Conservation (phyloP, 2,797 vertebrate species). For the Myiotriccus ornatus region DNA sequence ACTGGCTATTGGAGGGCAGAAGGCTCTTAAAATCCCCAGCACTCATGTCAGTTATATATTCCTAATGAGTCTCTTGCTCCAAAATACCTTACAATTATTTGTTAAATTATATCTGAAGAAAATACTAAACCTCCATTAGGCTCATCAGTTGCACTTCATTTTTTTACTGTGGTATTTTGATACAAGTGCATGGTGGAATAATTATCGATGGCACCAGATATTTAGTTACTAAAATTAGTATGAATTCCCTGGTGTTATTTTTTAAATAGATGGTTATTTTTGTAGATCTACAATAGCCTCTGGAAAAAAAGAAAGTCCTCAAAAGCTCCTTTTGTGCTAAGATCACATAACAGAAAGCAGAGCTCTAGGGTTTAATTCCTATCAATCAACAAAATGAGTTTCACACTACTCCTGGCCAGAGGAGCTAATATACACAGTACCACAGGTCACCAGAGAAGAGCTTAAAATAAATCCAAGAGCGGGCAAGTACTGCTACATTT, state of each 20-base stretch:
- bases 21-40: background rate
- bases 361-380: slow-evolving; percentile 41
- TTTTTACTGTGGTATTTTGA: slow-evolving; percentile 34
- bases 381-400: slow-evolving; percentile 57
- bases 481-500: background rate
- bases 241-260: slow-evolving; percentile 14
- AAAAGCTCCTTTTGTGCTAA: slow-evolving; percentile 26
- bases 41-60: background rate
- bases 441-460: background rate
- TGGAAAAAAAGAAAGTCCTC: background rate
- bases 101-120: background rate
- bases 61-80: background rate
- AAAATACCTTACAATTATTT: background rate
- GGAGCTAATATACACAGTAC: background rate
- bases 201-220: slow-evolving; percentile 2
- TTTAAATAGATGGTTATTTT: slow-evolving; percentile 37
- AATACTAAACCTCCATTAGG: background rate
- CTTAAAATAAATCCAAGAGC: slow-evolving; percentile 45
- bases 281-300: background rate
- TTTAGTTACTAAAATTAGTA: slow-evolving; percentile 38
- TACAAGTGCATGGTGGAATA: background rate
- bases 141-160: background rate
- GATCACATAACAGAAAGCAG: slow-evolving; percentile 29
- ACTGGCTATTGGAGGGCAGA: background rate
- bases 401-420: background rate